Evolutionary conservation across 2,113 vertebrate species (phyloP), one percentile per base, ranked within the genome.

Genomic region (Hemicordylus capensis): DNA sequence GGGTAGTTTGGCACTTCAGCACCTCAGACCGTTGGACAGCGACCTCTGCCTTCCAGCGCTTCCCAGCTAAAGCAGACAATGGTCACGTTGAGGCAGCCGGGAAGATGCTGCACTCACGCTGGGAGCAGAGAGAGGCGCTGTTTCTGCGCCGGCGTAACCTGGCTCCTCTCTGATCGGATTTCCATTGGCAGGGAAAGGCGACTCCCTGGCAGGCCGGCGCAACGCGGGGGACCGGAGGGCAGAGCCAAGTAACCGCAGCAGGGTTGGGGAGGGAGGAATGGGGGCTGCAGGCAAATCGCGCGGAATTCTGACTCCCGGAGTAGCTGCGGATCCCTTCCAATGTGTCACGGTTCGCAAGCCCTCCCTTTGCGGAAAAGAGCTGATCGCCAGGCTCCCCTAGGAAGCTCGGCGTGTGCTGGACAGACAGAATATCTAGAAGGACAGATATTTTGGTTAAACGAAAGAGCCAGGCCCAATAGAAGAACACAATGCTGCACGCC

Each of bases 21-120:
- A 87, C 86, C 85, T 39, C 31, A 14, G 80, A 39, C 64, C 74
- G 74, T 15, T 72, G 80, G 86, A 87, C 86, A 87, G 80, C 75
- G 64, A 70, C 67, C 15, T n/a, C 42, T 1, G 69, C 44, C 64
- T 51, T 37, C 59, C 34, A 1, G 48, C 28, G 28, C 58, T 4
- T 8, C 63, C 54, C 31, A 26, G 39, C 24, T 26, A 4, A 6
- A 46, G n/a, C 10, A 7, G 6, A 24, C 61, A 12, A 2, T 24
- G 31, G 11, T 11, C 26, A 28, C n/a, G n/a, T n/a, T n/a, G 9
- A 17, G 46, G 34, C 26, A 22, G 46, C 9, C 15, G 37, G 4
- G 42, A 31, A 34, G 1, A 58, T 11, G 51, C 64, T 70, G 64
- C 75, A 39, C 20, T 59, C 6, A 2, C 1, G 39, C 51, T 6